Evolutionary conservation across 2,888 invertebrate species (phyloP).

Genomic region (Agapostemon virescens): DNA sequence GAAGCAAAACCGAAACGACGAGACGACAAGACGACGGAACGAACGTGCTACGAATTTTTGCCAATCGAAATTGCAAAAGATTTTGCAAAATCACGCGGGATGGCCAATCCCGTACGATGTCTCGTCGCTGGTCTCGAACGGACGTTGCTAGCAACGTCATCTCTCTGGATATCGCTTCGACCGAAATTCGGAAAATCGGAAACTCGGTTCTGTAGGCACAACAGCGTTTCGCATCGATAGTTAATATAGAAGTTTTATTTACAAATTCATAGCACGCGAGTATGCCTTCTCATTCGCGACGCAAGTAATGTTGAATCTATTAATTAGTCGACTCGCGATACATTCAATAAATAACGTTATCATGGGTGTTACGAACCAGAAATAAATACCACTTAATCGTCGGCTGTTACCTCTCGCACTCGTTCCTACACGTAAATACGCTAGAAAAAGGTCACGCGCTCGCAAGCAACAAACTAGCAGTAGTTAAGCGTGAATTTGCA

Average conservation of each 20-base stretch:
- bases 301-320: constrained; percentile 53
- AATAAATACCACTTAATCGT: constrained; percentile 72
- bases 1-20: too few species aligned
- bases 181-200: not conserved
- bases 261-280: constrained; percentile 68
- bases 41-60: too few species aligned
- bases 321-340: constrained; percentile 66
- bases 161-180: not conserved
- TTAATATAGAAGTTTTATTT: constrained; percentile 73
- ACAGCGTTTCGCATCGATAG: constrained; percentile 46
- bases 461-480: constrained; percentile 11
- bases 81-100: too few species aligned
- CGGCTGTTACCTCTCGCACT: constrained; percentile 46
- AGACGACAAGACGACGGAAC: too few species aligned
- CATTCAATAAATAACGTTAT: constrained; percentile 76
- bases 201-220: not conserved
- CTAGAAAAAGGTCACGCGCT: not conserved
- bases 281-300: constrained; percentile 58
- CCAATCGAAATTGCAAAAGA: too few species aligned
- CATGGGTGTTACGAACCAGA: constrained; percentile 69
- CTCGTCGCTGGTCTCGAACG: not conserved
- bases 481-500: not conserved
- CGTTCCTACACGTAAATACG: constrained; percentile 1
- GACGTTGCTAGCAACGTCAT: not conserved
- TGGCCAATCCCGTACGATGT: too few species aligned